These are phyloP conservation scores for Patella ulyssiponensis DNA, from an alignment of 2,888 invertebrate genomes.

Conservation along the genomic window DNA sequence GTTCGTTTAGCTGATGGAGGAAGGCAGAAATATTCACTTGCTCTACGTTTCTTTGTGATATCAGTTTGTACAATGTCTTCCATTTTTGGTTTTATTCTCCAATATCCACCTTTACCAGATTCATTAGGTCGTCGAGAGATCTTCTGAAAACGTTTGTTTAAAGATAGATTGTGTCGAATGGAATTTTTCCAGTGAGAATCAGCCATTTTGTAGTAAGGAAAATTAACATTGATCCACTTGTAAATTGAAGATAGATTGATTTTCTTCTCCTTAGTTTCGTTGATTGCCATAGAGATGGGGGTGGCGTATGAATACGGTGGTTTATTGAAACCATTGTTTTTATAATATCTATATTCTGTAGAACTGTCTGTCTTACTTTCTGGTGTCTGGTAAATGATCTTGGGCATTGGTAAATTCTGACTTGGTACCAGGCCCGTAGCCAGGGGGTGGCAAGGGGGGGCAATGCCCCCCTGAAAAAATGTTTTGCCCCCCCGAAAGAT, in stretches of 20 bases:
- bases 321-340: not conserved
- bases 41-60: not conserved
- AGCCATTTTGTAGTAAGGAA: not conserved
- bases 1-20: too few species aligned
- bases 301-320: not conserved
- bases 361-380: too few species aligned
- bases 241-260: not conserved
- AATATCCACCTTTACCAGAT: constrained; percentile 2
- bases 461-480: too few species aligned
- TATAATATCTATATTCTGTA: not conserved
- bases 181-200: not conserved
- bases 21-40: too few species aligned
- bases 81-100: constrained; percentile 3
- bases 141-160: not conserved
- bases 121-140: not conserved
- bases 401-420: too few species aligned
- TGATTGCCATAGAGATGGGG: not conserved
- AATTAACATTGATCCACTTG: not conserved
- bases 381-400: too few species aligned
- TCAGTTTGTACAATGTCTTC: not conserved
- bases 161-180: not conserved
- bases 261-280: not conserved
- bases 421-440: too few species aligned
- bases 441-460: too few species aligned
- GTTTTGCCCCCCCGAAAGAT: too few species aligned